Evolutionary conservation across 1,140 invertebrate genomes (phyloP), one percentile per base, ranked within the genome.

Genomic region (Eurosta solidaginis): DNA sequence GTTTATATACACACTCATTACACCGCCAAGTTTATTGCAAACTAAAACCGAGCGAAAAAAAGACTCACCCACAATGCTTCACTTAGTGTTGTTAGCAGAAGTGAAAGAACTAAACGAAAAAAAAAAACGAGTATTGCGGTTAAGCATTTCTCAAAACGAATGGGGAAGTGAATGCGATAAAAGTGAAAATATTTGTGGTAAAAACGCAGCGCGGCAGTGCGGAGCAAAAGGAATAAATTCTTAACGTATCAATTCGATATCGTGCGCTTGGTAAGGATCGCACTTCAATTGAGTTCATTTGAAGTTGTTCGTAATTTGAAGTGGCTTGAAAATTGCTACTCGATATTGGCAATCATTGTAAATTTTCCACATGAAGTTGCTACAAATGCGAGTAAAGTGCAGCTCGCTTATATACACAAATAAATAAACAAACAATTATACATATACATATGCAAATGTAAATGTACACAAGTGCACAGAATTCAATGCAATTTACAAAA

Each of bases 271-370:
- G 54, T 36, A 36, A 63, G 29, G 29, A 40, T 36, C 40, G 33
- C 54, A 63, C 29, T 63, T 63, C 54, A 63, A 63, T 27, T 33
- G 54, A 63, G 29, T 63, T 63, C 27, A 36, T 7, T 63, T 17
- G 29, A 7, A 63, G 54, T 63, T 63, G 54, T 52, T 52, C 22
- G 20, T 20, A 36, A 10, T 68, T 68, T 68, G 33, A 68, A 68
- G 33, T 68, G 59, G 22, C 25, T 68, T 68, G 59, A 20, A 20
- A 68, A 68, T n/a, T 68, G 33, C 59, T 17, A 68, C 59, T 68
- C 59, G 59, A 68, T 68, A 68, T 68, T 68, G 59, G 59, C 27
- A 68, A 68, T 68, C 59, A 68, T 68, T 68, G 59, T 68, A 68
- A 68, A 68, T 68, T 68, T 42, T 68, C 59, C 33, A 40, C 59